These are phyloP conservation scores for Eumacrocentrus americanus DNA, from an alignment of 2,888 invertebrate species.

Conservation along the genomic window DNA sequence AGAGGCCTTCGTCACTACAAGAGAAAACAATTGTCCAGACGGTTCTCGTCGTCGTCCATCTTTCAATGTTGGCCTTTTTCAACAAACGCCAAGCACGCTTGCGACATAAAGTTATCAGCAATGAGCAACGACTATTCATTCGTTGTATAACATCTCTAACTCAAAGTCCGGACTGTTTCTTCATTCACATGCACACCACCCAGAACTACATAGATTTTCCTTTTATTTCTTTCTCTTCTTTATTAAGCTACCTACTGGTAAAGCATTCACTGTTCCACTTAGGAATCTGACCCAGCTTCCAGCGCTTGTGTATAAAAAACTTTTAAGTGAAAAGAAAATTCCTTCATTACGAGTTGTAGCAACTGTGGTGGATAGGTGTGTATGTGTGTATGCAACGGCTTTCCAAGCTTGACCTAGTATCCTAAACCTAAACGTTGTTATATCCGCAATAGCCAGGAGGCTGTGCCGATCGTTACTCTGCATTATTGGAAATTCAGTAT, in stretches of 20 bases:
- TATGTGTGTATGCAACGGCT: too few relatives aligned
- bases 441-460: too few relatives aligned
- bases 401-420: conserved; percentile 9
- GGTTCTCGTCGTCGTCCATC: conserved; percentile 8
- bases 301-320: conserved; percentile 17
- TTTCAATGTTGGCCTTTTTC: conserved; percentile 8
- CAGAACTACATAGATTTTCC: conserved; percentile 3
- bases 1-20: conserved; percentile 11
- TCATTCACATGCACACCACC: too few relatives aligned
- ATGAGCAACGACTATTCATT: conserved; percentile 9
- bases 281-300: conserved; percentile 10
- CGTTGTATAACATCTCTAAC: too few relatives aligned
- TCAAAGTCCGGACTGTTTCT: too few relatives aligned
- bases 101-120: conserved; percentile 13
- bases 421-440: too few relatives aligned
- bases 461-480: too few relatives aligned
- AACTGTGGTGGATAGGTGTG: background rate
- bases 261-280: conserved; percentile 6
- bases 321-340: conserved; percentile 46
- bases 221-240: background rate
- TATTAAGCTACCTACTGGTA: conserved; percentile 1
- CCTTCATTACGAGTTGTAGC: conserved; percentile 40
- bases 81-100: background rate
- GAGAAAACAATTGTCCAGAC: conserved; percentile 23
- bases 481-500: too few relatives aligned